A percentile compares a stretch with the other conserved stretches of the same genome.
phyloP scores from a whole-genome alignment of 2,888 invertebrate species.

The Campoplex capitator region DNA sequence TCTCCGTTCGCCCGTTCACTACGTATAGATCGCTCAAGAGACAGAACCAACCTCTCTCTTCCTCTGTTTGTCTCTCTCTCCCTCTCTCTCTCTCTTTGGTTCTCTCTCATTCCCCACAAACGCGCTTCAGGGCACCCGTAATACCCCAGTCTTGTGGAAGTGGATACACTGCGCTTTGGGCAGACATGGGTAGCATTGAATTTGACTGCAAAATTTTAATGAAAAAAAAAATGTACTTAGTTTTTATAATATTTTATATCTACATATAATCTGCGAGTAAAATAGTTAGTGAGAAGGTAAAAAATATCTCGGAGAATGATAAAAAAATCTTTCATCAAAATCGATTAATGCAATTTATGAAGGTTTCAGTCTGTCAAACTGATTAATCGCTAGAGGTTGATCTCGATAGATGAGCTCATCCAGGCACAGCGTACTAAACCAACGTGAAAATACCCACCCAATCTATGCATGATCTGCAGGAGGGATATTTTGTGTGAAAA shows the following conservation, averaged over 20 bases:
- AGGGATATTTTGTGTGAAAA: neutral
- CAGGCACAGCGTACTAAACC: neutral
- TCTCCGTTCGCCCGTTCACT: conserved; percentile 49
- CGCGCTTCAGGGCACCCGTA: conserved; percentile 24
- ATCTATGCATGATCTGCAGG: neutral
- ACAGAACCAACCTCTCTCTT: conserved; percentile 30
- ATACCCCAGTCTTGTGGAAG: conserved; percentile 40
- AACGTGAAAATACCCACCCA: neutral
- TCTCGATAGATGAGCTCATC: neutral
- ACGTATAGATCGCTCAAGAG: conserved; percentile 44
- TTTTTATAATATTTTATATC: neutral
- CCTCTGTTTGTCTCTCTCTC: conserved; percentile 30
- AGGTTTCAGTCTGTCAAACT: neutral
- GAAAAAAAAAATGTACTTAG: conserved; percentile 12
- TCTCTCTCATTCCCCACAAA: conserved; percentile 16
- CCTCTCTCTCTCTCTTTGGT: neutral
- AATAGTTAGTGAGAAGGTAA: neutral
- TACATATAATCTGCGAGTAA: neutral
- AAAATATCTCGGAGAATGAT: neutral
- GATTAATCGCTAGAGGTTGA: neutral
- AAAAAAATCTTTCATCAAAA: neutral
- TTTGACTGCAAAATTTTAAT: conserved; percentile 29
- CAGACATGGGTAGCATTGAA: conserved; percentile 44
- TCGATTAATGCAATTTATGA: neutral
- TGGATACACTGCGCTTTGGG: conserved; percentile 27